Evolutionary conservation across 92 coral and sea anemone genomes (phyloP).

Genomic region (Epizoanthus stellaris): DNA sequence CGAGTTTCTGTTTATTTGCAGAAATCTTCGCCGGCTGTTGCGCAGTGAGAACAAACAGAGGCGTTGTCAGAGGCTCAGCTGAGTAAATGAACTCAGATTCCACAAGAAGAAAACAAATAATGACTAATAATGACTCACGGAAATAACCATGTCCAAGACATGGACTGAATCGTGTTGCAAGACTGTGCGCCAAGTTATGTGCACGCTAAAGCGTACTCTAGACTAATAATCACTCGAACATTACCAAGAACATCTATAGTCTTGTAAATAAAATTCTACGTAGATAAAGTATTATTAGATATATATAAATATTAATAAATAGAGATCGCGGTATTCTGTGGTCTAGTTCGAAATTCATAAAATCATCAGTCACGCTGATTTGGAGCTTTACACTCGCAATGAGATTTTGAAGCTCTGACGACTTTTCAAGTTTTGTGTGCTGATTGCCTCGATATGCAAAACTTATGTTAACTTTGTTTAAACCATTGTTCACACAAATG

Average conservation of each 20-base stretch:
- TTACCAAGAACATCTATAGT: not conserved
- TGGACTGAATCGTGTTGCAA: not conserved
- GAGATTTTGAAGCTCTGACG: too few species aligned
- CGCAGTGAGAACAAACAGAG: conserved; percentile 37
- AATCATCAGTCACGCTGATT: not conserved
- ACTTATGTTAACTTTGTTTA: conserved; percentile 53
- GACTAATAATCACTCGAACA: conserved; percentile 10
- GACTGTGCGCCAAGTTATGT: not conserved
- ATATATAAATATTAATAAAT: conserved; percentile 31
- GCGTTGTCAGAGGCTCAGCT: conserved; percentile 33
- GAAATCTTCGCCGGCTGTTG: conserved; percentile 42
- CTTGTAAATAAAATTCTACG: conserved; percentile 35
- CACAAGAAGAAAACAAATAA: not conserved
- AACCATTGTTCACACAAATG: conserved; percentile 55
- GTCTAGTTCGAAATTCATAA: too few species aligned
- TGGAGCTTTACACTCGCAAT: not conserved
- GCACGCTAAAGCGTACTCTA: conserved; percentile 26
- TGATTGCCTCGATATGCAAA: conserved; percentile 55
- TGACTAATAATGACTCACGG: not conserved
- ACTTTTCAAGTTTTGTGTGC: conserved; percentile 4
- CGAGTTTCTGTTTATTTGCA: conserved; percentile 11
- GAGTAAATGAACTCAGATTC: not conserved
- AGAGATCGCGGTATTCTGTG: conserved; percentile 10
- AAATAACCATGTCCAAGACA: conserved; percentile 28
- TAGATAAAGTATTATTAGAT: conserved; percentile 37